Evolutionary conservation across 2,888 invertebrate species (phyloP), one percentile per base, ranked within the genome.

Genomic region (Eupithecia pulchellata): DNA sequence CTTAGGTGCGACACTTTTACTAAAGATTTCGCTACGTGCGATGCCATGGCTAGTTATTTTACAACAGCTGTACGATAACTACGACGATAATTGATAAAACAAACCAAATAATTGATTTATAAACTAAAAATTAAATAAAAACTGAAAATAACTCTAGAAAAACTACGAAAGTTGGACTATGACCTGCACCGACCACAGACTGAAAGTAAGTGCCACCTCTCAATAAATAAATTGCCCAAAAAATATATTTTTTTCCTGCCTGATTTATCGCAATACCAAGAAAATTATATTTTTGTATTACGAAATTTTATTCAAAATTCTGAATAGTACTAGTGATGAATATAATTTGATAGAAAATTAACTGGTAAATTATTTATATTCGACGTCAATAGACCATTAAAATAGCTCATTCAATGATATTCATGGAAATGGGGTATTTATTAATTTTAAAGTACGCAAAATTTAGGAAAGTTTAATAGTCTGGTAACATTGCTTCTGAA

Each of bases 141-240:
- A 79, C 79, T 78, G 77, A 66, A 80, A 72, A 39, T 64, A 77
- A 80, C 79, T 82, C 82, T 89, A 81, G 78, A 78, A 79, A 85
- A 86, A 86, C 80, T 83, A 57, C 29, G 79, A 89, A 91, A 90
- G 90, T 91, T 93, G 93, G 93, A 93, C 93, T 93, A 82, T 93
- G 93, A 93, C 91, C 93, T 89, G 79, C 78, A 75, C 61, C 75
- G 32, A 66, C 36, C 71, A 80, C 81, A 82, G 80, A 78, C 61
- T 77, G 72, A 70, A 76, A 74, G 73, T 25, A 17, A 61, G 13
- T 68, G 67, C 55, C 67, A 62, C 17, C 9, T 32, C n/a, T 5
- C 3, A 6, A 34, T 20, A 39, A 27, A 1, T 29, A 39, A 39
- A 39, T 4, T 39, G 25, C 55, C 29, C 0, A 30, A 52, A 52